A percentile compares a stretch with the other conserved stretches of the same genome.
Evolutionary conservation across 2,113 vertebrate species (phyloP).

Genomic region (Dicentrarchus labrax): DNA sequence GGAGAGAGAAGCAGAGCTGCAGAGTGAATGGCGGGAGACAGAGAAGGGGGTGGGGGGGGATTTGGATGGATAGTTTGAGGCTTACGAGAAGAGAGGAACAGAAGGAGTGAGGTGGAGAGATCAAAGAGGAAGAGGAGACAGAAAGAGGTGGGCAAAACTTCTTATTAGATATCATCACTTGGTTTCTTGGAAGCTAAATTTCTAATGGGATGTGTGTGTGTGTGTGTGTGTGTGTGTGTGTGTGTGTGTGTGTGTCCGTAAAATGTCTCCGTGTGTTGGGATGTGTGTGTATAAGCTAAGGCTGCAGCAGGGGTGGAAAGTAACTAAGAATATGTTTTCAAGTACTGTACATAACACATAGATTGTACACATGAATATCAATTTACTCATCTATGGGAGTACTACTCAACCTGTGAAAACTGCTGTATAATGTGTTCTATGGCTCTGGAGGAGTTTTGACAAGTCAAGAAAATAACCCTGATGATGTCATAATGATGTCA

Average conservation of each 20-base stretch:
- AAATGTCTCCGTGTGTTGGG: not conserved
- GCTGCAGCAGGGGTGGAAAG: conserved; percentile 6
- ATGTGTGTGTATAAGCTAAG: not conserved
- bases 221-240: conserved; percentile 1
- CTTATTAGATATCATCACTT: conserved; percentile 67
- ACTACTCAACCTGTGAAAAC: not conserved
- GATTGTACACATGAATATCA: not conserved
- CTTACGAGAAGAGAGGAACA: conserved; percentile 53
- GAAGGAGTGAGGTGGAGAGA: conserved; percentile 44
- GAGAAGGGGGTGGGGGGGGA: not conserved
- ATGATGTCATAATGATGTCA: conserved; percentile 16
- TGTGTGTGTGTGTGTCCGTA: not conserved
- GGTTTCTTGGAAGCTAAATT: conserved; percentile 55
- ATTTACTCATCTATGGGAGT: not conserved
- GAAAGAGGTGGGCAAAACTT: conserved; percentile 67
- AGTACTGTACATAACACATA: not conserved
- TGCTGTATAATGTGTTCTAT: not conserved
- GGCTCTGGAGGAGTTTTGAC: not conserved
- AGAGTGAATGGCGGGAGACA: conserved; percentile 13
- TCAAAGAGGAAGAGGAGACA: conserved; percentile 68
- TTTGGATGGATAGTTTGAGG: conserved; percentile 57
- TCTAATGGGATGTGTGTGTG: conserved; percentile 11
- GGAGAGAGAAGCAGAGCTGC: conserved; percentile 25
- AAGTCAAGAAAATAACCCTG: not conserved
- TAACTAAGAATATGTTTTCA: not conserved